A percentile compares a stretch with the other conserved stretches of the same genome.
These are phyloP conservation scores for Hippotragus niger DNA, from an alignment of 2,113 vertebrate species.

Conservation along the genomic window DNA sequence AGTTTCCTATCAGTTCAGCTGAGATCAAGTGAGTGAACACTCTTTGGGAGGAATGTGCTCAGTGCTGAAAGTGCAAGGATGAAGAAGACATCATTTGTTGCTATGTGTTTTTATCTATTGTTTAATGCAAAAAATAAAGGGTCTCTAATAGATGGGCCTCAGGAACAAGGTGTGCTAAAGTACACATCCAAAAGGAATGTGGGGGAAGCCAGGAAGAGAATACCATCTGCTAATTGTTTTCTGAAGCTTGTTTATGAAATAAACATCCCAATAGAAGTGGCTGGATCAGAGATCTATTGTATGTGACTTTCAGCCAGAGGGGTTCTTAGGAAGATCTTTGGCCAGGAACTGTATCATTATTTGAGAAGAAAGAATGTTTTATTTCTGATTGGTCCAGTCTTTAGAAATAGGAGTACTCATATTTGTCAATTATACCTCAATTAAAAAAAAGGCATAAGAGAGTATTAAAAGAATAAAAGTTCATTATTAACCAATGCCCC, in stretches of 20 bases:
- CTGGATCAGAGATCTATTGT: not conserved
- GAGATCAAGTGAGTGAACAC: too few species aligned
- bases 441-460: not conserved
- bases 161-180: not conserved
- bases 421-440: not conserved
- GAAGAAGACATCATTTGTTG: not conserved
- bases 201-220: not conserved
- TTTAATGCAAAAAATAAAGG: not conserved
- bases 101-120: not conserved
- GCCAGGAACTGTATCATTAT: not conserved
- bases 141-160: not conserved
- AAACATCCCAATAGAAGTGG: not conserved
- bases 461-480: not conserved
- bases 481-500: not conserved
- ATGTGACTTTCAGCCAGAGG: not conserved
- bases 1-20: not conserved
- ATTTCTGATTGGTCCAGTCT: not conserved
- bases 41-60: not conserved
- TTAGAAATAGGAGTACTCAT: not conserved
- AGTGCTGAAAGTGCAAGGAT: not conserved
- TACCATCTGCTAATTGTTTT: not conserved
- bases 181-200: not conserved
- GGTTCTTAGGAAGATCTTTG: not conserved
- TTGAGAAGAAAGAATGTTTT: not conserved
- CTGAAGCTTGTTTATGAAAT: constrained; percentile 8